Conservation (phyloP, 2,888 invertebrate genomes). For the Ennomos quercinarius region DNA sequence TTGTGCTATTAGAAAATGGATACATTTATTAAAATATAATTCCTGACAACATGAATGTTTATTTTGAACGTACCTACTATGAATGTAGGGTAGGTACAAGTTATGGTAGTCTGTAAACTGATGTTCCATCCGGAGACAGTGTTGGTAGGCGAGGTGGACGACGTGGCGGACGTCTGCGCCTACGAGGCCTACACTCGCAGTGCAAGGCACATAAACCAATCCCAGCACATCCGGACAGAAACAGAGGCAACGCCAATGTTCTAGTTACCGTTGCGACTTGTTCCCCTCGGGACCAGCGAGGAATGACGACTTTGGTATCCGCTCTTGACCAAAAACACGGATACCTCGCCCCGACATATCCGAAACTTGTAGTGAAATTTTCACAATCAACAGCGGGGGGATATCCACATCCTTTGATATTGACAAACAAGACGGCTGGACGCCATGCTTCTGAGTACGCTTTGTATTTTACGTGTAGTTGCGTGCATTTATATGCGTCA, state of each 20-base stretch:
- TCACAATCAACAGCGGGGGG: conserved; percentile 91
- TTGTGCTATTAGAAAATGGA: conserved; percentile 35
- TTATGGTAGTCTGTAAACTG: conserved; percentile 76
- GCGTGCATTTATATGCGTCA: conserved; percentile 89
- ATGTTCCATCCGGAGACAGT: conserved; percentile 84
- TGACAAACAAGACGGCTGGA: conserved; percentile 89
- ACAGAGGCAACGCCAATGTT: conserved; percentile 93
- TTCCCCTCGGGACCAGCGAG: conserved; percentile 92
- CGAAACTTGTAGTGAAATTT: conserved; percentile 90
- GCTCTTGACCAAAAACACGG: conserved; percentile 90
- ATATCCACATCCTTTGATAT: conserved; percentile 94
- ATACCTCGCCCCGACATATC: conserved; percentile 88
- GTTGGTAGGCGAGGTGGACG: conserved; percentile 86
- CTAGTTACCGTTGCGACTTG: conserved; percentile 93
- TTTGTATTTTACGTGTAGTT: conserved; percentile 88
- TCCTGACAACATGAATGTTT: background rate
- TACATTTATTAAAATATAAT: conserved; percentile 23
- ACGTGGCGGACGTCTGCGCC: conserved; percentile 87
- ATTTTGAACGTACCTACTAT: too few relatives aligned
- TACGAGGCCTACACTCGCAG: conserved; percentile 92
- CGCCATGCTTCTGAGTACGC: conserved; percentile 78
- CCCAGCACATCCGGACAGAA: conserved; percentile 93
- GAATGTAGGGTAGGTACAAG: conserved; percentile 6
- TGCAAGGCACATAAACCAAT: conserved; percentile 94
- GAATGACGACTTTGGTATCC: conserved; percentile 93